Percentiles rank a stretch among this genome's conserved stretches.
These are phyloP conservation scores for Amblyjoppa proteus DNA, from an alignment of 2,888 invertebrate genomes.

Conservation along the genomic window DNA sequence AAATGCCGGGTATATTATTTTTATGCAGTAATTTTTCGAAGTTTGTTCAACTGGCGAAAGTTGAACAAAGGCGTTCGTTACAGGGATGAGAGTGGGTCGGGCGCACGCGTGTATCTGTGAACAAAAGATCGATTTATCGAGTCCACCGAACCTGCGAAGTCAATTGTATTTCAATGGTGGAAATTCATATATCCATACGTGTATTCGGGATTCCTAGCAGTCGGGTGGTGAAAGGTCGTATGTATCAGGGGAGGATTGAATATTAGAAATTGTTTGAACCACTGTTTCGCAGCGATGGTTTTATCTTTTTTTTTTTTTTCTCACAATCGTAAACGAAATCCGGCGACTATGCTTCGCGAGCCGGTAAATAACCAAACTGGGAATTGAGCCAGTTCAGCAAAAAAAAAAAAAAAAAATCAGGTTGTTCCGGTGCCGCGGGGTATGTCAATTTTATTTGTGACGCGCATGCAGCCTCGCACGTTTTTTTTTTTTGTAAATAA, in stretches of 20 bases:
- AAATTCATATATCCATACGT: not conserved
- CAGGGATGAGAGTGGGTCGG: not conserved
- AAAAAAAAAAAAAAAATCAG: constrained; percentile 1
- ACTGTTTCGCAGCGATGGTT: not conserved
- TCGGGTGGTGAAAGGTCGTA: not conserved
- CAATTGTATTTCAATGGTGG: not conserved
- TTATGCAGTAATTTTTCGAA: not conserved
- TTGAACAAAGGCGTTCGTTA: not conserved
- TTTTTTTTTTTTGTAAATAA: constrained; percentile 42
- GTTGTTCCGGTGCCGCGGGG: not conserved
- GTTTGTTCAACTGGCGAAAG: not conserved
- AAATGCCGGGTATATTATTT: not conserved
- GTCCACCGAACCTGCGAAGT: constrained; percentile 4
- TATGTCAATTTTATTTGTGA: constrained; percentile 40
- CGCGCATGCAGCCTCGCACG: constrained; percentile 11
- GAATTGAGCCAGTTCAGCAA: constrained; percentile 5
- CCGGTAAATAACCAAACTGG: constrained; percentile 9
- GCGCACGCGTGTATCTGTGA: not conserved
- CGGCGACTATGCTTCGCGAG: not conserved
- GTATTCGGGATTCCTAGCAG: not conserved
- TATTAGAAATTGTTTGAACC: not conserved
- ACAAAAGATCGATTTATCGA: constrained; percentile 9
- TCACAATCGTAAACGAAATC: not conserved
- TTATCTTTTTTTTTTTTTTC: not conserved
- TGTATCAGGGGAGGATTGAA: not conserved